Base-by-base conservation (phyloP, 2,888 invertebrate species). In the Tanaodytes sp. region DNA sequence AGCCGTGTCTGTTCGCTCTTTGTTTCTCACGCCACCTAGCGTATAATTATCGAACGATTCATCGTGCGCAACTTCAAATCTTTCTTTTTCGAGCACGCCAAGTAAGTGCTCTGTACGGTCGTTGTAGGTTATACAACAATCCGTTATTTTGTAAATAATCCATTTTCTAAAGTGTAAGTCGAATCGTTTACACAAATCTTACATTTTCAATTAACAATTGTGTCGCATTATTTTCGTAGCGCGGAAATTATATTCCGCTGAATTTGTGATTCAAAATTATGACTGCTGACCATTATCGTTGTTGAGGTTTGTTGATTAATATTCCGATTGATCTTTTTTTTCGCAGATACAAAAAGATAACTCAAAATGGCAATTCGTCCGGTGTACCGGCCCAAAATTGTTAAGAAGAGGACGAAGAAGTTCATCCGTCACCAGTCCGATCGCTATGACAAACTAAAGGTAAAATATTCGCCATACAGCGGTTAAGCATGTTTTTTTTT, bases 351-450 rank as follows among this genome's bases (percentile, higher is more conserved):
- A 33, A 33, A 33, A 6, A 33, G 12, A 11, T 33, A 3, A n/a
- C 8, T 33, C 85, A 92, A 88, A 87, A 94, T 94, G 93, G 93
- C 95, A 84, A 94, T 95, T 85, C 89, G 94, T 87, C 96, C 96
- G 79, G 92, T 94, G 73, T 93, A 93, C 84, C 92, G 94, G 86
- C 94, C 95, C 27, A 92, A 89, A 83, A 95, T 97, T 86, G 91
- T 97, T 76, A 98, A 99, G 89, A 99, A 99, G 90, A 91, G 98
- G 87, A 95, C 95, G 80, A 98, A 98, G 89, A 95, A 95, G 87
- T 99, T 99, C 87, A 97, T 95, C 82, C 92, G 99, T 76, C 98
- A 99, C 87, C 98, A 99, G 87, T 96, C 96, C 83, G 98, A 99
- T 88, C 91, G 98, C 85, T 98, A 98, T 92, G 92, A 91, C 77